Base-by-base conservation (phyloP, 2,113 vertebrate genomes). In the Pedionomus torquatus region DNA sequence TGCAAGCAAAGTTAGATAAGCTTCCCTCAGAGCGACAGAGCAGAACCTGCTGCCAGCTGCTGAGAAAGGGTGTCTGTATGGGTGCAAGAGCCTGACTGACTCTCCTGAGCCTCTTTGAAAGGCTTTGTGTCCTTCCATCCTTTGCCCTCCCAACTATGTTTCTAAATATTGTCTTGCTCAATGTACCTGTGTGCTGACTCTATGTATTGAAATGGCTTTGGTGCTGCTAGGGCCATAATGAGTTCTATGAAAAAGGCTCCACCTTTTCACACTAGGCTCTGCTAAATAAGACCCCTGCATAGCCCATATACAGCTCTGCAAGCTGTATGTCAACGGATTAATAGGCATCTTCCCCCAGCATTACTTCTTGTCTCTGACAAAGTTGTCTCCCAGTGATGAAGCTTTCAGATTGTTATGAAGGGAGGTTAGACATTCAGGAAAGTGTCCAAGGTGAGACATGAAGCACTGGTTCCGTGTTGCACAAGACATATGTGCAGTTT, bases 321-420 rank as follows among this genome's bases (percentile, higher is more conserved):
- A 48, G 11, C 33, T 1, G 0, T 7, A 19, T 30, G 13, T 13
- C 24, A 75, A 54, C 17, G 31, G 44, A 52, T 85, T 69, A 75
- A n/a, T 6, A 26, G 16, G 48, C 0, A 0, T 35, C 69, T 90
- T 66, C 10, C 10, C 19, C n/a, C n/a, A 49, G 8, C 3, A 12
- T 61, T 63, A 33, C 5, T 66, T 60, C 31, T 83, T 83, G 8
- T 21, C 35, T 90, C 30, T 58, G 28, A 24, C 7, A n/a, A 64
- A 82, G n/a, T 25, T 64, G 6, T 84, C 2, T 87, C 37, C 16
- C 39, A 31, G 9, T 55, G 37, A 49, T 77, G 49, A 83, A 92
- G 26, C 33, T 83, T 74, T 77, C 26, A 28, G 41, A 3, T 41
- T 82, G 28, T 65, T 69, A 39, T 0, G 0, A 23, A 46, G 17